Evolutionary conservation across 2,888 invertebrate genomes (phyloP).

Genomic region (Lasioglossum vierecki): DNA sequence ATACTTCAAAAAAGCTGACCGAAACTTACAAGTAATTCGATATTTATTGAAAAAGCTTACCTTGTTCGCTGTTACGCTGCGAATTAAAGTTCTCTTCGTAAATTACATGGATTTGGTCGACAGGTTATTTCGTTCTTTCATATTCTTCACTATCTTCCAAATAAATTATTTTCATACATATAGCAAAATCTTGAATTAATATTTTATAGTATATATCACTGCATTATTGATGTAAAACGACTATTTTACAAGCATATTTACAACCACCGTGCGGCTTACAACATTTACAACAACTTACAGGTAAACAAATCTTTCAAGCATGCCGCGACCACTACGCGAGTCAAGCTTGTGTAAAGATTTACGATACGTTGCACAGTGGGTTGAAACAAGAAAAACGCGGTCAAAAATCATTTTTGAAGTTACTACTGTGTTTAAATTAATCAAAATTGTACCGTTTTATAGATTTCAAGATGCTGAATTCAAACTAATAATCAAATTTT

Average conservation of each 20-base stretch:
- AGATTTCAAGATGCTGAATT: too few species aligned
- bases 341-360: neutral
- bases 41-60: neutral
- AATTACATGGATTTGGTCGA: neutral
- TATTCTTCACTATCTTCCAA: neutral
- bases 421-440: too few species aligned
- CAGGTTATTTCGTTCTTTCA: neutral
- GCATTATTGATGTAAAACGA: neutral
- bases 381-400: too few species aligned
- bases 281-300: too few species aligned
- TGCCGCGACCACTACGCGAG: neutral
- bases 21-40: neutral
- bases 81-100: neutral
- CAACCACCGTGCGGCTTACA: too few species aligned
- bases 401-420: too few species aligned
- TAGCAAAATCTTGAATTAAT: neutral
- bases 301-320: conserved; percentile 2
- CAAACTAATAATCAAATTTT: too few species aligned
- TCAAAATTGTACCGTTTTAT: too few species aligned
- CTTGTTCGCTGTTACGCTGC: neutral
- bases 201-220: neutral
- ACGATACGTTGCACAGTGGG: too few species aligned
- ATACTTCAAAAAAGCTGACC: conserved; percentile 23
- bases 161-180: neutral
- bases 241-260: neutral